phyloP scores from a whole-genome alignment of 1,140 invertebrate species.

The Sarcophaga peregrina region DNA sequence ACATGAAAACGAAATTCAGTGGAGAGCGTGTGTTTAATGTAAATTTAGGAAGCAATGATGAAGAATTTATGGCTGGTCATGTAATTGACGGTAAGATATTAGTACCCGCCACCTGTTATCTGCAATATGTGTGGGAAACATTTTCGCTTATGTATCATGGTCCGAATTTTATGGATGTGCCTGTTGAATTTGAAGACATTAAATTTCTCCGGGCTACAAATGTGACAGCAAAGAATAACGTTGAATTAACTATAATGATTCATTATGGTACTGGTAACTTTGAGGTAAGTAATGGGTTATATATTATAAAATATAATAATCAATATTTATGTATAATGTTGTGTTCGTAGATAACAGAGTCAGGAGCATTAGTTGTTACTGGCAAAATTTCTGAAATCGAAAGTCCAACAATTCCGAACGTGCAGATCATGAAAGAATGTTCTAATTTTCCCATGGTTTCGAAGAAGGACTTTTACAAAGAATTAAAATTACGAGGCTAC shows the following conservation, averaged over 20 bases:
- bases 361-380: constrained; percentile 80
- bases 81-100: constrained; percentile 88
- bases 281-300: constrained; percentile 70
- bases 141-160: constrained; percentile 80
- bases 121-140: constrained; percentile 88
- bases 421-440: constrained; percentile 67
- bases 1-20: constrained; percentile 62
- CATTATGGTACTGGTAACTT: constrained; percentile 86
- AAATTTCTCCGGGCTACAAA: constrained; percentile 85
- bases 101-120: constrained; percentile 90
- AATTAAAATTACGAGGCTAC: constrained; percentile 89
- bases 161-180: constrained; percentile 76
- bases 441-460: constrained; percentile 68
- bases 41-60: constrained; percentile 75
- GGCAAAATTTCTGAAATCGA: constrained; percentile 74
- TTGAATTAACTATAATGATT: constrained; percentile 85
- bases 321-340: constrained; percentile 8
- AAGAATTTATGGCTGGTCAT: constrained; percentile 84
- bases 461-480: constrained; percentile 89
- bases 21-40: constrained; percentile 74
- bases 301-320: not conserved
- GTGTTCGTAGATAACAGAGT: constrained; percentile 75
- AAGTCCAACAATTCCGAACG: constrained; percentile 67
- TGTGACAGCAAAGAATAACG: constrained; percentile 75
- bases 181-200: constrained; percentile 89